Evolutionary conservation across 1,140 invertebrate genomes (phyloP).

Genomic region (Bilobella aurantiaca): DNA sequence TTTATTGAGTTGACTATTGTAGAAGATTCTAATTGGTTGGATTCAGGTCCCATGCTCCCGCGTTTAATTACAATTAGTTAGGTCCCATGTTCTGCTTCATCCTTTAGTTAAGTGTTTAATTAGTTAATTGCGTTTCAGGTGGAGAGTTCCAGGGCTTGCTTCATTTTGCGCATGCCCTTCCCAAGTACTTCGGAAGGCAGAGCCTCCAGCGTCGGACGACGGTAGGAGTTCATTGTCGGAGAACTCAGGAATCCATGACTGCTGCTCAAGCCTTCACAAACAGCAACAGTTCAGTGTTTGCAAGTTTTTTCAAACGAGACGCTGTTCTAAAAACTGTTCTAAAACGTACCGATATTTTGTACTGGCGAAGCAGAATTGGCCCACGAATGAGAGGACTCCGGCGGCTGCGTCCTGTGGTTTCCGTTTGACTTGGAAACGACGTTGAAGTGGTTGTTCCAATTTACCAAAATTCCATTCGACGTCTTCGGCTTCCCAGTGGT

Average conservation of each 20-base stretch:
- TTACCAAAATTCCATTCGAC: conserved; percentile 18
- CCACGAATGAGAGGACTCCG: conserved; percentile 27
- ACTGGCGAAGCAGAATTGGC: conserved; percentile 32
- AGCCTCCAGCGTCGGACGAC: conserved; percentile 30
- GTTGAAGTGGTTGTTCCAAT: conserved; percentile 34
- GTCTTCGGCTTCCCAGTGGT: conserved; percentile 19
- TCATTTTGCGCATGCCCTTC: conserved; percentile 27
- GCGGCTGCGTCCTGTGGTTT: not conserved
- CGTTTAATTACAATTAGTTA: too few species aligned
- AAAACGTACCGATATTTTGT: conserved; percentile 28
- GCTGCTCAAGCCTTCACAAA: conserved; percentile 12
- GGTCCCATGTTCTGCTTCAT: too few species aligned
- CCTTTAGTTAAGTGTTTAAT: not conserved
- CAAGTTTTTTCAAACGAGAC: too few species aligned
- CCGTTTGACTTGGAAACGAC: conserved; percentile 2
- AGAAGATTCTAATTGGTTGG: too few species aligned
- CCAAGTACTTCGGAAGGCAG: conserved; percentile 27
- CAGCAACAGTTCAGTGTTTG: too few species aligned
- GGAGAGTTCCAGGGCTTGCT: conserved; percentile 18
- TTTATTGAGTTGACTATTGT: too few species aligned
- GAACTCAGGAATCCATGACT: conserved; percentile 28
- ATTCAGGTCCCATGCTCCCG: too few species aligned
- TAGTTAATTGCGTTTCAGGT: not conserved
- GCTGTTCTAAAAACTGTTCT: too few species aligned
- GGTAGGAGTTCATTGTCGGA: conserved; percentile 27